These are phyloP conservation scores for Ichneumon xanthorius DNA, from an alignment of 2,888 invertebrate genomes.

Conservation along the genomic window DNA sequence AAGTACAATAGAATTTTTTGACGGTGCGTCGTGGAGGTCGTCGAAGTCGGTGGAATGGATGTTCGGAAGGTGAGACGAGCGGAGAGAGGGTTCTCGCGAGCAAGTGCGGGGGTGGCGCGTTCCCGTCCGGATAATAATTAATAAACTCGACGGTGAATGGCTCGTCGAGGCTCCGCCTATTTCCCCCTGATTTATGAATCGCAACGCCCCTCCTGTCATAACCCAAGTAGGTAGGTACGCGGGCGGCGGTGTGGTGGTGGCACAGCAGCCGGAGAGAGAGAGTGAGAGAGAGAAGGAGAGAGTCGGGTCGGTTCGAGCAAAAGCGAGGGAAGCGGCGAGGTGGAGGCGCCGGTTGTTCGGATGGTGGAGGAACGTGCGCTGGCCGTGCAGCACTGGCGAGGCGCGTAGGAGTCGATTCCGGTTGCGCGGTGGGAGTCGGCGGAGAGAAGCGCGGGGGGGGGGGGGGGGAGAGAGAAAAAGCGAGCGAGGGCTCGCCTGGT, in stretches of 20 bases:
- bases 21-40: background rate
- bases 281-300: slow-evolving; percentile 49
- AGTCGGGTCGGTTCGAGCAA: slow-evolving; percentile 4
- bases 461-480: background rate
- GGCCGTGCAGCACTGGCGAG: slow-evolving; percentile 21
- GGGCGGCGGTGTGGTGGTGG: slow-evolving; percentile 54
- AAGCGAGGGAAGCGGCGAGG: slow-evolving; percentile 14
- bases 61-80: background rate
- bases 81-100: slow-evolving; percentile 44
- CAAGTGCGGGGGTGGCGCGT: slow-evolving; percentile 67
- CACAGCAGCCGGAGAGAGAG: slow-evolving; percentile 45
- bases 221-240: slow-evolving; percentile 73
- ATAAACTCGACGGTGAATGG: slow-evolving; percentile 84
- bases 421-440: slow-evolving; percentile 37
- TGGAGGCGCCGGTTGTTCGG: slow-evolving; percentile 21
- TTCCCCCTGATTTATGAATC: slow-evolving; percentile 84
- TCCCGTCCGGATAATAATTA: slow-evolving; percentile 82
- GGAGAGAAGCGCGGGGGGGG: slow-evolving; percentile 16
- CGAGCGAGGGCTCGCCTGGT: slow-evolving; percentile 52
- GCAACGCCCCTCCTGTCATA: slow-evolving; percentile 84
- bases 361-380: slow-evolving; percentile 32
- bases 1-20: slow-evolving; percentile 2
- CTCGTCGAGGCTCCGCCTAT: slow-evolving; percentile 81
- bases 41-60: slow-evolving; percentile 13
- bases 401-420: slow-evolving; percentile 71